phyloP scores from a whole-genome alignment of 2,113 vertebrate species.

The Plectropomus leopardus region DNA sequence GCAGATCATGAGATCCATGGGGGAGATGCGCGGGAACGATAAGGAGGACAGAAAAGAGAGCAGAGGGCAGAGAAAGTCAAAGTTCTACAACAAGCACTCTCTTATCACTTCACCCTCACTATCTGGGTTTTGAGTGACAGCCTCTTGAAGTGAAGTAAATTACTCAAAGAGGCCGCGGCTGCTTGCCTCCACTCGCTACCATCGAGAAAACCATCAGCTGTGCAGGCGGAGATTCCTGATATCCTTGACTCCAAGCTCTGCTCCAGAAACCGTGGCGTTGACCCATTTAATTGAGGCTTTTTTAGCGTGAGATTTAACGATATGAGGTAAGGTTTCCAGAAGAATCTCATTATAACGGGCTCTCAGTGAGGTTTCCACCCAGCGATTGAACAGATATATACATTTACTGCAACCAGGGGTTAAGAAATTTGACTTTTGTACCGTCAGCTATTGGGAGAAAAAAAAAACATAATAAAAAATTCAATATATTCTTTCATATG shows the following conservation, averaged over 20 bases:
- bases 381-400: constrained; percentile 19
- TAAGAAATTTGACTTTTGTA: constrained; percentile 27
- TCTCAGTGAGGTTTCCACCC: constrained; percentile 11
- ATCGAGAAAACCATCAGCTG: constrained; percentile 62
- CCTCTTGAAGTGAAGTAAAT: constrained; percentile 63
- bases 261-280: constrained; percentile 29
- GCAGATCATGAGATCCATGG: constrained; percentile 9
- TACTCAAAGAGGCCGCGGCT: constrained; percentile 56
- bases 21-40: constrained; percentile 29
- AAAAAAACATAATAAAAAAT: neutral
- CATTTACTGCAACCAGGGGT: constrained; percentile 11
- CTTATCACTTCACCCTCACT: constrained; percentile 44
- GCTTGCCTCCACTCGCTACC: constrained; percentile 31
- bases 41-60: constrained; percentile 35
- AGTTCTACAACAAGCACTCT: constrained; percentile 53
- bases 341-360: constrained; percentile 35
- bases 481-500: neutral
- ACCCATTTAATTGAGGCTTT: constrained; percentile 62
- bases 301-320: constrained; percentile 61
- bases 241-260: constrained; percentile 54
- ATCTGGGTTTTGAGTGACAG: constrained; percentile 65
- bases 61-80: constrained; percentile 44
- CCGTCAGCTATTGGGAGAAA: constrained; percentile 10
- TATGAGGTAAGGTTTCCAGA: constrained; percentile 38
- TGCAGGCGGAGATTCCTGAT: constrained; percentile 60